Percentiles rank a stretch among this genome's conserved stretches.
Conservation (phyloP, 2,113 vertebrate genomes). For the Notechis scutatus region DNA sequence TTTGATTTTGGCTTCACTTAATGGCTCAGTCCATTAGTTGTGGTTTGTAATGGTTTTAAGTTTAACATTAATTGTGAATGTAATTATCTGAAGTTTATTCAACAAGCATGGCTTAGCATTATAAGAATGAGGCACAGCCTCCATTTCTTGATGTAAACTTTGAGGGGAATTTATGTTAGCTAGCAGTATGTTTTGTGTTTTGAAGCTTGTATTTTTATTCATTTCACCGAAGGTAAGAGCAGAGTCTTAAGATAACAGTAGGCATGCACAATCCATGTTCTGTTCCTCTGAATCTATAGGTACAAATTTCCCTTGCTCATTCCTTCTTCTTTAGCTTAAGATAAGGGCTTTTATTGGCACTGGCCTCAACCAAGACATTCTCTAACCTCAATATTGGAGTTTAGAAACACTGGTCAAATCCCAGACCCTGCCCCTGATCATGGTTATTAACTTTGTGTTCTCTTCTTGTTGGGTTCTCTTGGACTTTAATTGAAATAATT, state of each 20-base stretch:
- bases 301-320: not conserved
- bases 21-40: not conserved
- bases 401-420: not conserved
- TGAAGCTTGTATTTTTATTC: not conserved
- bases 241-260: not conserved
- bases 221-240: not conserved
- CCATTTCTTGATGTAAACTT: not conserved
- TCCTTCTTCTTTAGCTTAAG: not conserved
- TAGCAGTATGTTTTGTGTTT: not conserved
- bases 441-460: slow-evolving; percentile 29
- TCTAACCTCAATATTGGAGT: not conserved
- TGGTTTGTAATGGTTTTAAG: not conserved
- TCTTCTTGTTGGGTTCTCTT: not conserved
- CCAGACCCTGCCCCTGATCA: not conserved
- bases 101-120: not conserved
- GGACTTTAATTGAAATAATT: slow-evolving; percentile 45
- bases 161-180: not conserved
- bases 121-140: not conserved
- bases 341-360: not conserved
- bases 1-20: not conserved
- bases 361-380: not conserved
- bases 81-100: not conserved
- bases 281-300: not conserved
- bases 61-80: not conserved
- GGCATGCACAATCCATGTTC: not conserved